Percentiles rank a stretch among this genome's conserved stretches.
phyloP scores from a whole-genome alignment of 2,797 vertebrate genomes.

The Atherinosoma microstoma region DNA sequence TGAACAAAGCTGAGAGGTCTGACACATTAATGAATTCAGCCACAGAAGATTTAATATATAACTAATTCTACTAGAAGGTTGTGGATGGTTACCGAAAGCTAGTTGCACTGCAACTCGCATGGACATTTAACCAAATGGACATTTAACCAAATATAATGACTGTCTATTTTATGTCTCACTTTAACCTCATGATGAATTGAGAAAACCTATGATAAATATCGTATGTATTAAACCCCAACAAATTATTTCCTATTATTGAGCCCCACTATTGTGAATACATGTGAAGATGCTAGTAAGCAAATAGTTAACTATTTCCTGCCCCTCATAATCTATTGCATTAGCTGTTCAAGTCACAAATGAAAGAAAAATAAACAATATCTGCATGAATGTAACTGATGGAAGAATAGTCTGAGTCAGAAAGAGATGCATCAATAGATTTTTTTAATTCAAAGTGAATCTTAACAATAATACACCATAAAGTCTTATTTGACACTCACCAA shows the following conservation, averaged over 20 bases:
- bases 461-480: conserved; percentile 99
- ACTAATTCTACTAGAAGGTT: too few relatives aligned
- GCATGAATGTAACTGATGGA: neutral
- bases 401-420: conserved; percentile 42
- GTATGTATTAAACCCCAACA: neutral
- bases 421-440: conserved; percentile 92
- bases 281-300: neutral
- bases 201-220: neutral
- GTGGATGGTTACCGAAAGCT: too few relatives aligned
- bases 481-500: conserved; percentile 99
- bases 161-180: neutral
- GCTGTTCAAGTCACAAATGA: neutral
- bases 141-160: neutral
- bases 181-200: neutral
- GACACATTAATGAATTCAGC: too few relatives aligned
- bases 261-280: neutral
- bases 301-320: neutral
- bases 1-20: too few relatives aligned
- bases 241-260: too few relatives aligned
- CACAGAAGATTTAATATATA: too few relatives aligned
- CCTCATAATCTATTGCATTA: neutral
- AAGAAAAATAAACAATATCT: neutral
- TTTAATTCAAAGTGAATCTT: conserved; percentile 99
- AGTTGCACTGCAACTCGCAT: too few relatives aligned
- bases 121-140: neutral